Evolutionary conservation across 2,797 vertebrate genomes (phyloP), one percentile per base, ranked within the genome.

Genomic region (Lutjanus argentimaculatus): DNA sequence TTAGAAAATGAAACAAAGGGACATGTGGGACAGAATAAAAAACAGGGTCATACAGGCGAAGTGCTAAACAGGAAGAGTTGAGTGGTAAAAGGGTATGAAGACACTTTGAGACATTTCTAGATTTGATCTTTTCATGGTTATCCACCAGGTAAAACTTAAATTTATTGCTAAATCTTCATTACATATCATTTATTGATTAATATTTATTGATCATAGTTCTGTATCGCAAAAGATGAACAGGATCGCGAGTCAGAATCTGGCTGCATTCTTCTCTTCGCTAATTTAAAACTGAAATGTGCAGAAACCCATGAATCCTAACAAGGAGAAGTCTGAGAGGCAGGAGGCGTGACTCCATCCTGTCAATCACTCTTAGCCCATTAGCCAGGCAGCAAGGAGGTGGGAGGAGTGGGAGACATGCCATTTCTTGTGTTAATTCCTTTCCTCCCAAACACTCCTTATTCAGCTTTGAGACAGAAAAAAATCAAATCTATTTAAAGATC

Each of bases 351-450:
- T 79, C 64, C 12, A 3, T 66, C 58, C 82, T 82, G 77, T 83
- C 88, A 88, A 64, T 89, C 85, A 82, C 21, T 53, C 56, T 11
- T 7, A 15, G 66, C 65, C 61, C 68, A 82, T 88, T 84, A 88
- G 65, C 53, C 6, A 19, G 59, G 70, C 84, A 82, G 77, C 57
- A 64, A 75, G 86, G 67, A 75, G 51, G 65, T 36, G 58, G 65
- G 65, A 65, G 69, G 61, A 62, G 56, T 8, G 22, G 25, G 75
- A 63, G 58, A 55, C 7, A 2, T n/a, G 62, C 45, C 21, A 46
- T 75, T 76, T 71, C 67, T 40, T 78, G 72, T 55, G 25, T 69
- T 77, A 63, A 86, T 85, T 83, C 59, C 46, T 67, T 58, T 75
- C 65, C 22, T 56, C 67, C 8, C 8, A 62, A 77, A 75, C 14